phyloP scores from a whole-genome alignment of 2,797 vertebrate genomes.

The Macroramphosus scolopax region DNA sequence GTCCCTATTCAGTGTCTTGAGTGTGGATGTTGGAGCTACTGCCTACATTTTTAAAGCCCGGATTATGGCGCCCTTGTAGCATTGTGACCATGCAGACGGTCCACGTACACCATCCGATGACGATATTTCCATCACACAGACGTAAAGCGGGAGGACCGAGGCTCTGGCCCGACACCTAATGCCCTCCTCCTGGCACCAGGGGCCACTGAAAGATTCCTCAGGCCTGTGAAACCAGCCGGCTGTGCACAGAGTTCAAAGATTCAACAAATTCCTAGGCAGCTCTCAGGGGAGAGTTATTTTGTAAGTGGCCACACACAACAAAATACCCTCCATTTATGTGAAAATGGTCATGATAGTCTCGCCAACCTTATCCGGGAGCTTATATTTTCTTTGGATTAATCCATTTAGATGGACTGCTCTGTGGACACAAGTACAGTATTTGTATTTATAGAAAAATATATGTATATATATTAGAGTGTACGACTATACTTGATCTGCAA shows the following conservation, averaged over 20 bases:
- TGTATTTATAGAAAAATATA: too few relatives aligned
- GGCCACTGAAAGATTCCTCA: conserved; percentile 76
- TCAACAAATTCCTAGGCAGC: conserved; percentile 75
- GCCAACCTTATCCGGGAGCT: conserved; percentile 10
- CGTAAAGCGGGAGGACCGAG: conserved; percentile 36
- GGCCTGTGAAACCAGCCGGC: conserved; percentile 71
- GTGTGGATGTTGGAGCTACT: too few relatives aligned
- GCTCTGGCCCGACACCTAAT: conserved; percentile 63
- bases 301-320: conserved; percentile 60
- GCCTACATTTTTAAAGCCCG: too few relatives aligned
- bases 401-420: neutral
- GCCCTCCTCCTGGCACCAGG: conserved; percentile 73
- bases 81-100: too few relatives aligned
- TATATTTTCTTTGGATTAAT: conserved; percentile 9
- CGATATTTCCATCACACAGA: too few relatives aligned
- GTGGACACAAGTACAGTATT: too few relatives aligned
- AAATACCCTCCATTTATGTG: conserved; percentile 52
- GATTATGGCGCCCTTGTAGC: too few relatives aligned
- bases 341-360: conserved; percentile 51
- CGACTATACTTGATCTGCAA: neutral
- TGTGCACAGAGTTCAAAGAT: conserved; percentile 72
- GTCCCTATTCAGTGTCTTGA: too few relatives aligned
- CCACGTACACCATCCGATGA: too few relatives aligned
- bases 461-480: too few relatives aligned
- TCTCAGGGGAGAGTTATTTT: conserved; percentile 69